These are phyloP conservation scores for Thyatira batis DNA, from an alignment of 2,888 invertebrate species.

Conservation along the genomic window DNA sequence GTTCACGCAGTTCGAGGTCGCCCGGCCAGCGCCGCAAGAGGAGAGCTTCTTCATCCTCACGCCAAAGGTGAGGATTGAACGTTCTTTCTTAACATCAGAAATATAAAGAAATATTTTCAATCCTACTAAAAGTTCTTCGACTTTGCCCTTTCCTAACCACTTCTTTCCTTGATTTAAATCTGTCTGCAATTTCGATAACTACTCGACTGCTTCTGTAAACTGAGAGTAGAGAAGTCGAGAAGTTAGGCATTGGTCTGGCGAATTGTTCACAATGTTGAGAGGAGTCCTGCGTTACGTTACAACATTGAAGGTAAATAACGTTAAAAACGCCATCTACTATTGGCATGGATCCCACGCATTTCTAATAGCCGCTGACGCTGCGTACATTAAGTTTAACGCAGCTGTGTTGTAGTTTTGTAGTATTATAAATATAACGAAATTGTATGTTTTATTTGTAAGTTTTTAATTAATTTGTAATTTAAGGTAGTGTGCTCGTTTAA, in stretches of 20 bases:
- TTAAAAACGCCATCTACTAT: too few species aligned
- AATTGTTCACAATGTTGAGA: background rate
- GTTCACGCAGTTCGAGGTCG: slow-evolving; percentile 77
- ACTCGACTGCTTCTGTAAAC: background rate
- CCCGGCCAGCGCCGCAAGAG: slow-evolving; percentile 69
- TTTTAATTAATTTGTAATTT: too few species aligned
- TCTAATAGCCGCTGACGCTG: too few species aligned
- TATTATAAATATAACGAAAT: too few species aligned
- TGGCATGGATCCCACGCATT: too few species aligned
- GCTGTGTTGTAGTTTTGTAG: too few species aligned
- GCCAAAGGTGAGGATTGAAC: slow-evolving; percentile 64
- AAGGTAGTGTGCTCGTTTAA: too few species aligned
- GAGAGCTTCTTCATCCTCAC: slow-evolving; percentile 71
- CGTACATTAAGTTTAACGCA: too few species aligned
- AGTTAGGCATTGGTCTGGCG: background rate
- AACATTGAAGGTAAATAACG: too few species aligned
- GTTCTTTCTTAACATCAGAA: slow-evolving; percentile 8
- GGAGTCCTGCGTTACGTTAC: background rate
- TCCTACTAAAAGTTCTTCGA: background rate
- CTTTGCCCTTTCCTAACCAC: background rate
- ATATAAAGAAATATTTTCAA: slow-evolving; percentile 1
- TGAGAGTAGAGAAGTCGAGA: background rate
- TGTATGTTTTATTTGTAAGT: too few species aligned
- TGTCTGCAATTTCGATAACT: background rate
- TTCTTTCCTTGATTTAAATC: background rate